phyloP scores from a whole-genome alignment of 2,888 invertebrate species.

The Limnephilus rhombicus region DNA sequence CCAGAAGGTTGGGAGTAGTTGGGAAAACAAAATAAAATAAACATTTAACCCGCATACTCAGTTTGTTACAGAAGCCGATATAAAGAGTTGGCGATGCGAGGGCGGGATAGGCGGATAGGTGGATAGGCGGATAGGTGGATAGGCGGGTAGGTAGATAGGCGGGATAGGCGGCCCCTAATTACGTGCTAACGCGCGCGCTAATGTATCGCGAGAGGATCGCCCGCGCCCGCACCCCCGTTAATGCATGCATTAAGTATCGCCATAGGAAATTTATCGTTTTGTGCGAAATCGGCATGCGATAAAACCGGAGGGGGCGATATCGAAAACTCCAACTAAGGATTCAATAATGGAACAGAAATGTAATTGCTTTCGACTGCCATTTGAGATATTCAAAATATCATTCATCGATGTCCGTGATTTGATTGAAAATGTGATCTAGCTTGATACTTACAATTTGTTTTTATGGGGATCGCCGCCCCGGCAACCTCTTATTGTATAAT shows the following conservation, averaged over 20 bases:
- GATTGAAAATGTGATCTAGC: too few species aligned
- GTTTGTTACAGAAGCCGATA: background rate
- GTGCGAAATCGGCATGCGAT: conserved; percentile 51
- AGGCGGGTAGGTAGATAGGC: background rate
- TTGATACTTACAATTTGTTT: too few species aligned
- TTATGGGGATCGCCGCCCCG: too few species aligned
- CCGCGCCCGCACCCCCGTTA: conserved; percentile 35
- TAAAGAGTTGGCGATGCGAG: background rate
- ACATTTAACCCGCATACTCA: background rate
- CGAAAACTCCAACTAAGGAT: background rate
- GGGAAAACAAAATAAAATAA: too few species aligned
- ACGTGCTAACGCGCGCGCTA: conserved; percentile 60
- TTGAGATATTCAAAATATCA: background rate
- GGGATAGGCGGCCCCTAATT: conserved; percentile 52
- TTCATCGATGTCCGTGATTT: background rate
- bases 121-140: background rate
- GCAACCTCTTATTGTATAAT: too few species aligned
- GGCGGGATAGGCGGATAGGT: background rate
- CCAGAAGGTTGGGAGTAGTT: too few species aligned
- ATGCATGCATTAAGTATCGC: conserved; percentile 58
- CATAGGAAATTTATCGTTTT: conserved; percentile 51
- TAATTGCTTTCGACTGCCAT: background rate
- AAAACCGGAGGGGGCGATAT: conserved; percentile 16
- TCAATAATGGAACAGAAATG: background rate
- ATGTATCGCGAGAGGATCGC: conserved; percentile 44